Base-by-base conservation (phyloP, 1,140 invertebrate species). In the Adelges cooleyi region DNA sequence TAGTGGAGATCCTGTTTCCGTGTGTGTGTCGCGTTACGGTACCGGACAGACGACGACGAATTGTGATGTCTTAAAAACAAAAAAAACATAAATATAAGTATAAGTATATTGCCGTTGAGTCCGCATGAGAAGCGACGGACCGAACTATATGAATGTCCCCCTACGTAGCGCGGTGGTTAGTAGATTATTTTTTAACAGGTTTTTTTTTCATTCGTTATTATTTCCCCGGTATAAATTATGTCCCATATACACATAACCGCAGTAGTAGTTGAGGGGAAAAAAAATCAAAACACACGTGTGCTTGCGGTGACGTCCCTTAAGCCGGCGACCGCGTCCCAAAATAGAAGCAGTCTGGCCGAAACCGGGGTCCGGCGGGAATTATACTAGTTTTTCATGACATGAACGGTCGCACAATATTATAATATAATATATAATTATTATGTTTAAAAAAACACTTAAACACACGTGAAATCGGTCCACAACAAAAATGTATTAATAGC, bases 271-370 rank as follows among this genome's bases (percentile, higher is more conserved):
- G 29, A 22, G 17, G 11, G 51, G 17, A 54, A 54, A 42, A 22
- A 20, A n/a, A 56, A 23, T 17, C 36, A n/a, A 17, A 56, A 56
- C 53, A 56, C 53, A 17, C 38, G 53, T 56, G 53, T n/a, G 20
- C 22, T 27, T 25, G n/a, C 53, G 53, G 20, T 20, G n/a, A 33
- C 36, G 18, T 53, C 51, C 51, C 51, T 53, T 20, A 33, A 33
- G 29, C 5, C 29, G 29, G 11, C 29, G n/a, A n/a, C n/a, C n/a
- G 18, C 15, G 36, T 36, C 53, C 36, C 13, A 56, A 56, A 56
- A 56, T 56, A 56, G 20, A 42, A 13, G 36, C 29, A 33, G n/a
- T n/a, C n/a, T n/a, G n/a, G n/a, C n/a, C 36, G 22, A 56, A 38
- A 40, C 18, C n/a, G n/a, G n/a, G 11, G 18, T 36, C 51, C 27